A percentile compares a stretch with the other conserved stretches of the same genome.
These are phyloP conservation scores for Anas bahamensis DNA, from an alignment of 2,797 vertebrate genomes.

Conservation along the genomic window DNA sequence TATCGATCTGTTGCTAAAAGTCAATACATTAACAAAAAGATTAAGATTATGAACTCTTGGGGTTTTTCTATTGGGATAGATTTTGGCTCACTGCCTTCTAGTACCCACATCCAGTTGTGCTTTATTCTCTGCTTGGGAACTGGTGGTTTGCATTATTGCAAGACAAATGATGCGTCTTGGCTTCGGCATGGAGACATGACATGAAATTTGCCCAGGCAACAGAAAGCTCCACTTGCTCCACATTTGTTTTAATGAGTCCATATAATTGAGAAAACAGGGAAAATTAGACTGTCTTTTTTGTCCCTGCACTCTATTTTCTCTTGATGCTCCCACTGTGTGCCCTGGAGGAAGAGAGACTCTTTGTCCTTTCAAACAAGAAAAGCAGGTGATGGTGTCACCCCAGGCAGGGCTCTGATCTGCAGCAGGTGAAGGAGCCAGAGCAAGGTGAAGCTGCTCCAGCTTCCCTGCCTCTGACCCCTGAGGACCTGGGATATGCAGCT, in stretches of 20 bases:
- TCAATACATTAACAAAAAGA: background rate
- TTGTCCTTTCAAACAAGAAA: background rate
- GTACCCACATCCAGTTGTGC: background rate
- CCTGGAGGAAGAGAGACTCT: background rate
- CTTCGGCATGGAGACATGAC: accelerated
- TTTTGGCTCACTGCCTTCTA: background rate
- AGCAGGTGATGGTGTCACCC: background rate
- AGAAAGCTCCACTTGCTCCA: background rate
- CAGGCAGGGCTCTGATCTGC: background rate
- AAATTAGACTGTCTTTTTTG: background rate
- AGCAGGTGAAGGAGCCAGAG: background rate
- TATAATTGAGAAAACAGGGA: background rate
- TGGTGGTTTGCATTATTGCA: background rate
- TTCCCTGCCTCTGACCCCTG: background rate
- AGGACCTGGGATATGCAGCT: background rate
- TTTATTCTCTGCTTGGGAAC: background rate
- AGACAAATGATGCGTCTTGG: background rate
- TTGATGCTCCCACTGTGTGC: accelerated
- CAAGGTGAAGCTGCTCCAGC: background rate
- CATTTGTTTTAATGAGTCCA: background rate
- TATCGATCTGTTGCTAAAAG: constrained; percentile 3
- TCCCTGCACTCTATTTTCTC: background rate
- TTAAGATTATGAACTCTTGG: background rate
- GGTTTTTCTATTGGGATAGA: background rate
- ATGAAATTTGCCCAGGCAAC: background rate